Percentiles rank a stretch among this genome's conserved stretches.
Evolutionary conservation across 2,113 vertebrate species (phyloP).

Genomic region (Hydrolagus affinis): DNA sequence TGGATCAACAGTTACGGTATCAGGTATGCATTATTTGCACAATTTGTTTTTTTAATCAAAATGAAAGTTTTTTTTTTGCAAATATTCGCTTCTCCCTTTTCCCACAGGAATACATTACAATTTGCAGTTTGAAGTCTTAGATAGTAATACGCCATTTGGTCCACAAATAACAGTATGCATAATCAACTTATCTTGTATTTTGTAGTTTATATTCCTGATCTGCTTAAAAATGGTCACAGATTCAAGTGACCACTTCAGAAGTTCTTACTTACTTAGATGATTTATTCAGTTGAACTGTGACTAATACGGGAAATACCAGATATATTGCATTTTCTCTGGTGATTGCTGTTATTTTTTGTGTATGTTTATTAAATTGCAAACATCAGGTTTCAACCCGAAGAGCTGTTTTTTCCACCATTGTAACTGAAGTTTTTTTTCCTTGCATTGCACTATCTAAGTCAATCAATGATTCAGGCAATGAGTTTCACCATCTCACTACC

Average conservation of each 20-base stretch:
- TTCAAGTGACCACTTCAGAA: not conserved
- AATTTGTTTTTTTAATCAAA: not conserved
- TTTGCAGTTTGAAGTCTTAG: not conserved
- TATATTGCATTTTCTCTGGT: no score
- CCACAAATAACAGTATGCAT: not conserved
- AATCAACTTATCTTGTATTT: not conserved
- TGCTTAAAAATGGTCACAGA: not conserved
- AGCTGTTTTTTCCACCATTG: no score
- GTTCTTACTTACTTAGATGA: not conserved
- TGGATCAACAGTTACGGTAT: slow-evolving; percentile 75
- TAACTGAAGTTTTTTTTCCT: no score
- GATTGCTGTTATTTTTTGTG: no score
- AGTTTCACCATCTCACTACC: no score
- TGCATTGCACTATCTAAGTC: no score
- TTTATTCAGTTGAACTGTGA: slow-evolving; percentile 8
- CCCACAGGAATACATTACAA: not conserved
- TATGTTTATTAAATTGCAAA: not conserved
- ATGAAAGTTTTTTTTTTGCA: not conserved
- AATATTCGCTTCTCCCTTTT: not conserved
- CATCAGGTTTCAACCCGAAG: not conserved
- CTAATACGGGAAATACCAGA: not conserved
- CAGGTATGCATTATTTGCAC: slow-evolving; percentile 56
- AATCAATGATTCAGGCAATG: no score
- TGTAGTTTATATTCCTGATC: not conserved
- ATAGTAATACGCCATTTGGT: not conserved